These are phyloP conservation scores for Reticulitermes speratus DNA, from an alignment of 1,140 invertebrate genomes.

Conservation along the genomic window DNA sequence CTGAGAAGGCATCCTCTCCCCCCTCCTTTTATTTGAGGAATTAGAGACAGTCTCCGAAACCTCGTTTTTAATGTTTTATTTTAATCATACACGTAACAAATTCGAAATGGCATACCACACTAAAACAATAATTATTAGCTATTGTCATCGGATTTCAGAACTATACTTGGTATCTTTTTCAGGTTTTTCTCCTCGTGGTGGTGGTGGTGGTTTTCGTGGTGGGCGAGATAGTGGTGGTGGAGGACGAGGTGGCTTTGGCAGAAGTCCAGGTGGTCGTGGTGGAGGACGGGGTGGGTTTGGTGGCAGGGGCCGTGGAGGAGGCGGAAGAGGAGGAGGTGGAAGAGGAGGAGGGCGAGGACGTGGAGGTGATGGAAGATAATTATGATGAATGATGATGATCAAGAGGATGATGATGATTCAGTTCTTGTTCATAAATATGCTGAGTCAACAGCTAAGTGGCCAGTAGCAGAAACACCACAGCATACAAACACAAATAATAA, in stretches of 20 bases:
- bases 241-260: slow-evolving; percentile 24
- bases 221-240: slow-evolving; percentile 31
- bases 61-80: no score
- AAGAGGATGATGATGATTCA: neutral
- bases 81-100: no score
- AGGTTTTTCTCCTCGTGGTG: slow-evolving; percentile 49
- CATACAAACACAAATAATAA: slow-evolving; percentile 37
- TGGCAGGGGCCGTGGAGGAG: slow-evolving; percentile 25
- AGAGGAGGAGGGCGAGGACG: slow-evolving; percentile 34
- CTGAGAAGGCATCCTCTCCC: no score
- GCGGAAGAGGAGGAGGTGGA: slow-evolving; percentile 12
- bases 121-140: no score
- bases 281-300: slow-evolving; percentile 29
- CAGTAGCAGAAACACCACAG: slow-evolving; percentile 40
- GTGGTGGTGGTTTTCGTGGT: slow-evolving; percentile 35
- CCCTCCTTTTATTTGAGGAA: no score
- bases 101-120: no score
- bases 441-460: slow-evolving; percentile 23
- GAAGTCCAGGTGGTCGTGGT: slow-evolving; percentile 26
- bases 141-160: no score
- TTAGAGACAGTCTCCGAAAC: no score
- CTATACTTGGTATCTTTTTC: slow-evolving; percentile 31
- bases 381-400: no score
- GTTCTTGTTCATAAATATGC: slow-evolving; percentile 36
- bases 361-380: slow-evolving; percentile 26